Conservation (phyloP, 2,888 invertebrate genomes). For the Anoplius nigerrimus region DNA sequence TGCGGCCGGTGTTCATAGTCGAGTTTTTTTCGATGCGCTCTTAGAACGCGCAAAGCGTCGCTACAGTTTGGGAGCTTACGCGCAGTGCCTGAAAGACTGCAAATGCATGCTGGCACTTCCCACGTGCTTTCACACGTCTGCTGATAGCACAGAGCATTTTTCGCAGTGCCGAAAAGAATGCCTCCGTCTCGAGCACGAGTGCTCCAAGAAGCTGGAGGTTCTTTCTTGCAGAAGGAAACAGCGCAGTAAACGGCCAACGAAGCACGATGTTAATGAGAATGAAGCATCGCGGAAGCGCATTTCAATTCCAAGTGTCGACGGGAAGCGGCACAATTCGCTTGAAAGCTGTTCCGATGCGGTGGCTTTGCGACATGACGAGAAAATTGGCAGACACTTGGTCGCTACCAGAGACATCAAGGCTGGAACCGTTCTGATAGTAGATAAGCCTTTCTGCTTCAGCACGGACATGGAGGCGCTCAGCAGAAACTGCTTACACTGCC, state of each 20-base stretch:
- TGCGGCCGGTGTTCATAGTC: slow-evolving; percentile 50
- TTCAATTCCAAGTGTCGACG: slow-evolving; percentile 48
- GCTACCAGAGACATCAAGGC: slow-evolving; percentile 72
- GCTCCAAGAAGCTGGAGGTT: slow-evolving; percentile 45
- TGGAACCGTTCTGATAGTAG: slow-evolving; percentile 69
- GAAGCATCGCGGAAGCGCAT: too few relatives aligned
- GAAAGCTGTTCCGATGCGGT: slow-evolving; percentile 65
- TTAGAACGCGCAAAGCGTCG: slow-evolving; percentile 55
- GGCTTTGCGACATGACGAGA: slow-evolving; percentile 48
- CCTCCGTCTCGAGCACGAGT: slow-evolving; percentile 53
- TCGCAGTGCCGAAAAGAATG: slow-evolving; percentile 48
- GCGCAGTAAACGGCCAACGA: slow-evolving; percentile 25
- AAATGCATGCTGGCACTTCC: slow-evolving; percentile 56
- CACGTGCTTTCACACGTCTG: slow-evolving; percentile 29
- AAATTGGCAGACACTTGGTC: slow-evolving; percentile 73
- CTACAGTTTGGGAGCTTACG: slow-evolving; percentile 51
- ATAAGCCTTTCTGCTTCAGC: slow-evolving; percentile 66
- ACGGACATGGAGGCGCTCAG: slow-evolving; percentile 61
- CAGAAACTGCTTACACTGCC: slow-evolving; percentile 70
- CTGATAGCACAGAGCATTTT: slow-evolving; percentile 39
- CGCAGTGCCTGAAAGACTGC: slow-evolving; percentile 59
- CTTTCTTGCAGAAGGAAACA: slow-evolving; percentile 34
- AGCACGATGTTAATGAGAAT: too few relatives aligned
- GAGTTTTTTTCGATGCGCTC: slow-evolving; percentile 56
- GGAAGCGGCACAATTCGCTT: slow-evolving; percentile 56